Base-by-base conservation (phyloP, 2,797 vertebrate species). In the Cryptoprocta ferox region DNA sequence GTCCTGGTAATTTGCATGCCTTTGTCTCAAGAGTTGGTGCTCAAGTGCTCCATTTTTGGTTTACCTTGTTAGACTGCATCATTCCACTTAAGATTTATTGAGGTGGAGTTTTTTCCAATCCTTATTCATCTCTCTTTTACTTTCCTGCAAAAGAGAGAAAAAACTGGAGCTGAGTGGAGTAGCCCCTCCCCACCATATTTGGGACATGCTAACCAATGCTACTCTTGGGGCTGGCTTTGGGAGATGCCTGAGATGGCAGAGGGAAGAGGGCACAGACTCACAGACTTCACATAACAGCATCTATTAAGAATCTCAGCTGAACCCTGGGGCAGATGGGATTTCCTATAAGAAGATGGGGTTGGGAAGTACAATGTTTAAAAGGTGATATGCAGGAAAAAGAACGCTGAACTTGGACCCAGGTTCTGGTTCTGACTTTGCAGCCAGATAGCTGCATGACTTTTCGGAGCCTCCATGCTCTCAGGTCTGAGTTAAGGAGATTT, bases 401-500 rank as follows among this genome's bases (percentile, higher is more conserved):
- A 78, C 61, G 63, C 39, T 93, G 65, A 76, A 93, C 79, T 94
- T 87, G 53, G 24, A 89, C n/a, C 35, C 39, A 16, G 24, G 45
- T 82, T 91, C 78, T 94, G 78, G 75, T 92, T 92, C 80, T 97
- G 21, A 95, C 37, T 95, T 95, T 37, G 71, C 65, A 81, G 50
- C 75, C 59, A 89, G 39, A 5, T 24, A 96, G 56, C 45, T 28
- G 21, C 3, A 0, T 50, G 18, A 95, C 50, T n/a, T 76, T 87
- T 65, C 81, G 83, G 63, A 89, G 56, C 16, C 42, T 89, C 50
- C 26, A 6, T 68, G 7, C 9, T 68, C 73, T 94, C 10, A 5
- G 3, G 8, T 32, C 26, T 28, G 75, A 42, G 50, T 18, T 73
- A 70, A 95, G 53, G 35, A 26, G 39, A 8, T 0, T 91, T 92